Evolutionary conservation across 2,888 invertebrate species (phyloP).

Genomic region (Ormyrus pomaceus): DNA sequence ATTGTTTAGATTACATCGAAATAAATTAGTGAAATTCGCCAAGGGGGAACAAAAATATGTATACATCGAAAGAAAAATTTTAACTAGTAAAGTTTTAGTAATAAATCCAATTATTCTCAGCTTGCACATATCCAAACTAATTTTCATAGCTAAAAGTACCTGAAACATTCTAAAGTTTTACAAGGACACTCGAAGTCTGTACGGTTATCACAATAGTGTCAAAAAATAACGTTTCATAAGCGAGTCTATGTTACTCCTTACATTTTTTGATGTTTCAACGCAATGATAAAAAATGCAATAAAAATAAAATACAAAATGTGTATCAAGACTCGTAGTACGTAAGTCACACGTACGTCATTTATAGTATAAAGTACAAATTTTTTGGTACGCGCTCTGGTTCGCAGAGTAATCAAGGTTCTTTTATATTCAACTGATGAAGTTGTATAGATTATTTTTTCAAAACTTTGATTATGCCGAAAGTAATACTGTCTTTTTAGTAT

Average conservation of each 20-base stretch:
- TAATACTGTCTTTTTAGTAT: slow-evolving; percentile 30
- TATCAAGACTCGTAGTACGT: slow-evolving; percentile 27
- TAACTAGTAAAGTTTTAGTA: slow-evolving; percentile 24
- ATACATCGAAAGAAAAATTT: slow-evolving; percentile 28
- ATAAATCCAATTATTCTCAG: slow-evolving; percentile 24
- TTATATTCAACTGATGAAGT: slow-evolving; percentile 22
- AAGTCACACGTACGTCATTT: slow-evolving; percentile 30
- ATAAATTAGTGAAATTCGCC: slow-evolving; percentile 13
- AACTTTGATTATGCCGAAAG: slow-evolving; percentile 21
- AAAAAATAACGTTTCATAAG: slow-evolving; percentile 12
- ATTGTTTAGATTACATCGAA: too few species aligned
- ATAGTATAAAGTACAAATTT: slow-evolving; percentile 50
- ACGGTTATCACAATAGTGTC: slow-evolving; percentile 29
- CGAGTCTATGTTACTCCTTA: slow-evolving; percentile 8
- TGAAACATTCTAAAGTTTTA: slow-evolving; percentile 55
- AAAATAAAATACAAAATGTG: slow-evolving; percentile 25
- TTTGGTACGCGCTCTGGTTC: slow-evolving; percentile 25
- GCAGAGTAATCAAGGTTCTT: slow-evolving; percentile 18
- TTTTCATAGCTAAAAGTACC: slow-evolving; percentile 55
- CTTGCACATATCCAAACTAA: slow-evolving; percentile 46
- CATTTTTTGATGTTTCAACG: slow-evolving; percentile 31
- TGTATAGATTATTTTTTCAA: slow-evolving; percentile 16
- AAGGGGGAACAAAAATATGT: slow-evolving; percentile 17
- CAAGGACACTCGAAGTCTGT: slow-evolving; percentile 17
- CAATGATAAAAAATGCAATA: slow-evolving; percentile 35